A percentile compares a stretch with the other conserved stretches of the same genome.
These are phyloP conservation scores for Watsonalla binaria DNA, from an alignment of 2,888 invertebrate species.

Conservation along the genomic window DNA sequence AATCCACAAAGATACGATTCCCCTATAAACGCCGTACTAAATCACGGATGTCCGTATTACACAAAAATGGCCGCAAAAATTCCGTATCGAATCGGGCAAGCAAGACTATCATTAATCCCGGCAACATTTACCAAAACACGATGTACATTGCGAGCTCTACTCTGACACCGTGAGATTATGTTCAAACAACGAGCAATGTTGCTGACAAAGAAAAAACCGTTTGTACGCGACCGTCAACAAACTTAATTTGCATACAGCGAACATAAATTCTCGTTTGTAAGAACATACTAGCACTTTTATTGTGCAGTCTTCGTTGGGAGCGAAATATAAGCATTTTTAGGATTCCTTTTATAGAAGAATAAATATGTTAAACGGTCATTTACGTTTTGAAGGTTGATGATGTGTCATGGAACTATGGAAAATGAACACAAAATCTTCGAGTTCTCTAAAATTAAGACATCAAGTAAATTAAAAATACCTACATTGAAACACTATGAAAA, in stretches of 20 bases:
- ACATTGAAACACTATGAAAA: too few relatives aligned
- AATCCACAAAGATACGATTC: neutral
- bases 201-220: constrained; percentile 38
- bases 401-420: neutral
- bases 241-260: constrained; percentile 69
- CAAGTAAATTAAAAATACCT: too few relatives aligned
- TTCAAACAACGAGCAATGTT: constrained; percentile 36
- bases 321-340: constrained; percentile 44
- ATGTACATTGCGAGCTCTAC: constrained; percentile 41
- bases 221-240: constrained; percentile 47
- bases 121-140: constrained; percentile 6
- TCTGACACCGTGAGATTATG: constrained; percentile 34
- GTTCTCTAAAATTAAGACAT: too few relatives aligned
- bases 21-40: constrained; percentile 1
- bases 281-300: constrained; percentile 76
- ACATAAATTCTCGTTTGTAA: constrained; percentile 78
- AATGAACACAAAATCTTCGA: too few relatives aligned
- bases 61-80: constrained; percentile 15
- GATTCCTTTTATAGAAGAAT: neutral
- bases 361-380: neutral
- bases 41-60: constrained; percentile 1
- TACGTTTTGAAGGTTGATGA: neutral
- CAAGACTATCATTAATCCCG: neutral
- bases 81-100: neutral
- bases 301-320: constrained; percentile 62